Conservation (phyloP, 1,140 invertebrate species). For the Cyrtorhinus lividipennis region DNA sequence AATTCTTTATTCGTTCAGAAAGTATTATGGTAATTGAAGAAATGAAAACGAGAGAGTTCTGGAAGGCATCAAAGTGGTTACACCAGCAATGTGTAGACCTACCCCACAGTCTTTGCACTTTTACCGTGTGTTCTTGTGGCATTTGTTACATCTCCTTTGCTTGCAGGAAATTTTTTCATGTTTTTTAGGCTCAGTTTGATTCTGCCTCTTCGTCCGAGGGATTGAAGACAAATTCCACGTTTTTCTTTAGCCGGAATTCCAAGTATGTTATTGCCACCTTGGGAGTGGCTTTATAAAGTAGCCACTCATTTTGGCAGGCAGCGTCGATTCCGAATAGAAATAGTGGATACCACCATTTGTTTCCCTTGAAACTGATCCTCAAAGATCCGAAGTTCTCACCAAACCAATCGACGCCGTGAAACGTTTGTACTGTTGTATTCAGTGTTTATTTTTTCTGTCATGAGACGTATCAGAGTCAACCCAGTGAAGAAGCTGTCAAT, state of each 20-base stretch:
- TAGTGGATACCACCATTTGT: conserved; percentile 7
- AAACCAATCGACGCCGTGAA: conserved; percentile 9
- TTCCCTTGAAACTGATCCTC: conserved; percentile 3
- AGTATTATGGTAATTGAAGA: background rate
- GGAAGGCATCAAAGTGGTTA: too few species aligned
- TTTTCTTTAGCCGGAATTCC: too few species aligned
- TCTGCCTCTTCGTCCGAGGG: too few species aligned
- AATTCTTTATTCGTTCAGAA: background rate
- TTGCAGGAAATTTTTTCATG: background rate
- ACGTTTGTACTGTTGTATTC: background rate
- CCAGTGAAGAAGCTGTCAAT: background rate
- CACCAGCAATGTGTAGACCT: too few species aligned
- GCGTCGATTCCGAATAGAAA: conserved; percentile 2
- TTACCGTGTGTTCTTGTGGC: too few species aligned
- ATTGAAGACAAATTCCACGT: too few species aligned
- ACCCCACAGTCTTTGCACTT: too few species aligned
- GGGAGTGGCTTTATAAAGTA: background rate
- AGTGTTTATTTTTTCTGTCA: background rate
- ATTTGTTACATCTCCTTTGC: too few species aligned
- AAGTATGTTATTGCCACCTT: background rate
- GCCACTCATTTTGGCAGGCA: conserved; percentile 11
- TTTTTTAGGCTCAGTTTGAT: background rate
- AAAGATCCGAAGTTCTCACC: background rate
- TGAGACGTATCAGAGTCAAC: background rate
- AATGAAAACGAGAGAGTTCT: background rate